Evolutionary conservation across 2,797 vertebrate species (phyloP).

Genomic region (Sphaeramia orbicularis): DNA sequence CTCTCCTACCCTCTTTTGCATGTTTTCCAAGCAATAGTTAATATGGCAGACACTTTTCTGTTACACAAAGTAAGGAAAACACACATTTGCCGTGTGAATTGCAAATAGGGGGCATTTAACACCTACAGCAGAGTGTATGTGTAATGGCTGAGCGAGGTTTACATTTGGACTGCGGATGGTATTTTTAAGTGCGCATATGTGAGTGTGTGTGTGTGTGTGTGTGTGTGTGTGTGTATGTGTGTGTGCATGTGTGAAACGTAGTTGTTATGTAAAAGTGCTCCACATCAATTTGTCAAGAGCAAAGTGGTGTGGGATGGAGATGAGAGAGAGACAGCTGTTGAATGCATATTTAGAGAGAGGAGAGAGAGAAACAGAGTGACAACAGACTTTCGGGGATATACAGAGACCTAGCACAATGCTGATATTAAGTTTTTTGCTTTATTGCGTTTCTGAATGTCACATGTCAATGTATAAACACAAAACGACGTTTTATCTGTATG

Average conservation of each 20-base stretch:
- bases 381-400: conserved; percentile 49
- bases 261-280: conserved; percentile 80
- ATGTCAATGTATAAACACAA: conserved; percentile 12
- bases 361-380: conserved; percentile 50
- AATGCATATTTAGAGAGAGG: conserved; percentile 76
- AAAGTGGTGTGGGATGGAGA: conserved; percentile 80
- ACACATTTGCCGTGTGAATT: conserved; percentile 1
- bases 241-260: conserved; percentile 46
- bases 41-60: conserved; percentile 62
- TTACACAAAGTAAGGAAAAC: conserved; percentile 51
- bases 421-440: conserved; percentile 24
- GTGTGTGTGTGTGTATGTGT: conserved; percentile 31
- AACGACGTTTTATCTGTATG: conserved; percentile 7
- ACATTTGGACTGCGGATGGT: conserved; percentile 59
- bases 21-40: conserved; percentile 77
- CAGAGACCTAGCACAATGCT: conserved; percentile 28
- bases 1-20: conserved; percentile 55
- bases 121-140: conserved; percentile 53
- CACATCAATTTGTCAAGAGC: conserved; percentile 80
- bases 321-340: conserved; percentile 81
- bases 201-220: conserved; percentile 37
- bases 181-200: conserved; percentile 43
- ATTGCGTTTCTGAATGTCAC: conserved; percentile 19
- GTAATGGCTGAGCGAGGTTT: conserved; percentile 48
- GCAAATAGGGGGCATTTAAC: conserved; percentile 41